phyloP scores from a whole-genome alignment of 2,888 invertebrate genomes.

The Molanna angustata region DNA sequence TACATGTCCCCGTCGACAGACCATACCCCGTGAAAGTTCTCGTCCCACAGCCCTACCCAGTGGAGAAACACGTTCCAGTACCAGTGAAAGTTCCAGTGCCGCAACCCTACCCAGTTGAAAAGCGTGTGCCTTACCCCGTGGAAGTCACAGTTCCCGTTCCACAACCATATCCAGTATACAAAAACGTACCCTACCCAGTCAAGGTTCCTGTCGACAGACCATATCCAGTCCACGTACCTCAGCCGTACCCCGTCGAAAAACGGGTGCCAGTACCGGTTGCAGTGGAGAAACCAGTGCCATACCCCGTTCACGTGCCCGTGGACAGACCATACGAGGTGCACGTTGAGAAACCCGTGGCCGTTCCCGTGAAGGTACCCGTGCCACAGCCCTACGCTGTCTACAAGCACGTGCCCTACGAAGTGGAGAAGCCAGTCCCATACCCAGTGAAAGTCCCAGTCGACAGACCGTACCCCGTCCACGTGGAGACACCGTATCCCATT shows the following conservation, averaged over 20 bases:
- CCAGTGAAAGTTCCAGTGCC: conserved; percentile 76
- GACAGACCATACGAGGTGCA: conserved; percentile 60
- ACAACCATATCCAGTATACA: conserved; percentile 69
- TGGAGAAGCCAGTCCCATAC: conserved; percentile 58
- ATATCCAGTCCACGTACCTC: conserved; percentile 65
- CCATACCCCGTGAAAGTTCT: conserved; percentile 77
- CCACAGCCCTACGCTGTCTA: conserved; percentile 63
- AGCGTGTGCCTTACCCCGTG: conserved; percentile 69
- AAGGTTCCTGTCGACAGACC: conserved; percentile 69
- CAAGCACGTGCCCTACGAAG: conserved; percentile 62
- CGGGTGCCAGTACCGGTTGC: conserved; percentile 61
- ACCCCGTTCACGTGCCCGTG: conserved; percentile 61
- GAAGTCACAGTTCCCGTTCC: conserved; percentile 72
- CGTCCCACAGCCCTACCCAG: conserved; percentile 78
- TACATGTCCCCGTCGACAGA: conserved; percentile 69
- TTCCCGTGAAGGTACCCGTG: conserved; percentile 57
- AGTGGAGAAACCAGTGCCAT: conserved; percentile 63
- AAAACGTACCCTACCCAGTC: conserved; percentile 63
- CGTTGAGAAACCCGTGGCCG: conserved; percentile 53
- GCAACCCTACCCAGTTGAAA: conserved; percentile 75
- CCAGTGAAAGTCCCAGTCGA: conserved; percentile 67
- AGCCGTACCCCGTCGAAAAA: conserved; percentile 60
- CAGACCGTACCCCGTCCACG: conserved; percentile 61
- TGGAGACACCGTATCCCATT: conserved; percentile 50
- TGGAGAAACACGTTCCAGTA: conserved; percentile 70